A percentile compares a stretch with the other conserved stretches of the same genome.
These are phyloP conservation scores for Atherinomorus stipes DNA, from an alignment of 2,113 vertebrate species.

Conservation along the genomic window DNA sequence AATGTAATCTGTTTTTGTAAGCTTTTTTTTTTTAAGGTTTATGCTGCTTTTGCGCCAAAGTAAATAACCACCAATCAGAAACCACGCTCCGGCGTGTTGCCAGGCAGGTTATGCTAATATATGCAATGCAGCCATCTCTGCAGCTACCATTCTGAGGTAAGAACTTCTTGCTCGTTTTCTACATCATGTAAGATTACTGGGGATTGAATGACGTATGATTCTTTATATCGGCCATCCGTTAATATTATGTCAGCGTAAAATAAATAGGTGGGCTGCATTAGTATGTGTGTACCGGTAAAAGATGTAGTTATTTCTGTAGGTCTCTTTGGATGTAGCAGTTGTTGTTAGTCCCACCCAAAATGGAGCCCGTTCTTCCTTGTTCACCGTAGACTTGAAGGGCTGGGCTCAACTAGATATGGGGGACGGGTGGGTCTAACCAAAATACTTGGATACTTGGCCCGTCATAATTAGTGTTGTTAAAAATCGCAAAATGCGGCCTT, in stretches of 20 bases:
- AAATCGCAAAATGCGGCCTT: not conserved
- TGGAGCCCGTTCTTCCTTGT: conserved; percentile 87
- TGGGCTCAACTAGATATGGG: conserved; percentile 81
- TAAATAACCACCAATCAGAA: conserved; percentile 74
- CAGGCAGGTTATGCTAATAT: conserved; percentile 92
- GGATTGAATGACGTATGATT: conserved; percentile 51
- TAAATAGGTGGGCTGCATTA: conserved; percentile 10
- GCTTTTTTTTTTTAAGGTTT: not conserved
- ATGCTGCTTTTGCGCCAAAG: not conserved
- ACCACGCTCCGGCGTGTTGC: conserved; percentile 75
- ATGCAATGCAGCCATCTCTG: conserved; percentile 85
- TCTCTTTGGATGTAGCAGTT: conserved; percentile 79
- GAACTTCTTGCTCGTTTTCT: conserved; percentile 84
- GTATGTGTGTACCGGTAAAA: conserved; percentile 14
- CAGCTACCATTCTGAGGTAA: conserved; percentile 96
- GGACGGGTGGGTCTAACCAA: conserved; percentile 77
- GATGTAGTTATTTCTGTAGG: conserved; percentile 48
- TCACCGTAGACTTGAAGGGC: conserved; percentile 78
- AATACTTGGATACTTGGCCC: conserved; percentile 33
- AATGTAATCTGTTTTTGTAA: not conserved
- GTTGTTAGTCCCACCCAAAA: conserved; percentile 93
- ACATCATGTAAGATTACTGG: conserved; percentile 72
- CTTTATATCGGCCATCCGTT: conserved; percentile 32
- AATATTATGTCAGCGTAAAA: conserved; percentile 45
- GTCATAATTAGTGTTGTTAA: not conserved